A percentile compares a stretch with the other conserved stretches of the same genome.
phyloP scores from a whole-genome alignment of 1,140 invertebrate species.

The Formica selysi region DNA sequence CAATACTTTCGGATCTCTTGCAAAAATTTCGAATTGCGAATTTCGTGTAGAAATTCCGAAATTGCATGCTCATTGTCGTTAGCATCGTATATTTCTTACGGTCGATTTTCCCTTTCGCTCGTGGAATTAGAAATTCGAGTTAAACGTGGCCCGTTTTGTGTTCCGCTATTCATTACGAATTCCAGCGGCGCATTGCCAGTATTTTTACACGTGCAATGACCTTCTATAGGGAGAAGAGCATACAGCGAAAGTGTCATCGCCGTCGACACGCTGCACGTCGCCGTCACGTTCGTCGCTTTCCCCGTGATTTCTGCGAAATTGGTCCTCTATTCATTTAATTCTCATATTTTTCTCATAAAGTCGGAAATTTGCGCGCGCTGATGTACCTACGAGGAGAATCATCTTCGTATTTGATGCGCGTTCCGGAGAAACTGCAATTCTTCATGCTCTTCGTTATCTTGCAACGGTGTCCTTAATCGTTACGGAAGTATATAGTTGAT shows the following conservation, averaged over 20 bases:
- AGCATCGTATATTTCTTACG: slow-evolving; percentile 62
- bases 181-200: slow-evolving; percentile 58
- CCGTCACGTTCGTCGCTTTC: slow-evolving; percentile 65
- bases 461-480: neutral
- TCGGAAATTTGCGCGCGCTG: neutral
- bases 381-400: neutral
- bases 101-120: slow-evolving; percentile 74
- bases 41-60: slow-evolving; percentile 25
- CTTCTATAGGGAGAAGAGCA: slow-evolving; percentile 56
- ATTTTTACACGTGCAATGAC: slow-evolving; percentile 76
- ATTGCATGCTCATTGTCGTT: slow-evolving; percentile 35
- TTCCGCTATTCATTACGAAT: slow-evolving; percentile 67
- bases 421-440: slow-evolving; percentile 37
- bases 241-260: slow-evolving; percentile 72
- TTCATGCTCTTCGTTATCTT: neutral
- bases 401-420: neutral
- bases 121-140: slow-evolving; percentile 75
- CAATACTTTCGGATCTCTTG: neutral
- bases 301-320: slow-evolving; percentile 59
- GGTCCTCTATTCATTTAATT: slow-evolving; percentile 47
- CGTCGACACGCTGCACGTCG: slow-evolving; percentile 50
- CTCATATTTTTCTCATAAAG: slow-evolving; percentile 55
- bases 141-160: slow-evolving; percentile 61
- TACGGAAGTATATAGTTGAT: neutral
- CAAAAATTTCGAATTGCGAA: neutral